Evolutionary conservation across 2,888 invertebrate species (phyloP), one percentile per base, ranked within the genome.

Genomic region (Anorthoa munda): DNA sequence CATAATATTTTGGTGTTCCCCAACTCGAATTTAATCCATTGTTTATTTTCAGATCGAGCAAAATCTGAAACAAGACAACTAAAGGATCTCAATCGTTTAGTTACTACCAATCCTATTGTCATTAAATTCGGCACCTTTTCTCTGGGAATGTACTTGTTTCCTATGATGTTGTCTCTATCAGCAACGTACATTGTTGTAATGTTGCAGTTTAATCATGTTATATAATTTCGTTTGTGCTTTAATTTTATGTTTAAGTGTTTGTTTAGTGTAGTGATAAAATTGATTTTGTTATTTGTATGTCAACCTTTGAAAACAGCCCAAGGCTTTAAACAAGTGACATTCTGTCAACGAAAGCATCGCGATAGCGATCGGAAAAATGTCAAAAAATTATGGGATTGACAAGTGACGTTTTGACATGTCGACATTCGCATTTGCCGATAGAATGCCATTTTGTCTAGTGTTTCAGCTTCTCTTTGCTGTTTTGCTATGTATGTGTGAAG

Each of bases 51-150:
- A 84, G 83, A 66, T 56, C 31, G 50, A 7, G 23, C 61, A n/a
- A 69, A 72, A 45, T 59, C 63, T 0, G 70, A 70, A 63, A 68
- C 67, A 3, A 82, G 82, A 21, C 70, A 64, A 18, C 17, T 82
- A 21, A 84, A 77, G 53, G 85, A 86, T 48, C 63, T 86, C 0
- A 70, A 78, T 45, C 78, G 85, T 39, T 67, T 81, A 45, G 83
- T 81, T 17, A 79, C 74, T 2, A 79, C 79, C 7, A 83, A 83
- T 66, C 81, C 81, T 7, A 70, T 81, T 11, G 75, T 74, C 17
- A 83, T 81, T 4, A 83, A 74, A 79, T 79, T 81, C 39, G 67
- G 83, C 23, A 82, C 69, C n/a, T 79, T 81, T 61, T 65, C 83
- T 12, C 26, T 80, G 46, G 82, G 80, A 63, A 82, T 80, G 80